A percentile compares a stretch with the other conserved stretches of the same genome.
These are phyloP conservation scores for Drosophila formosana DNA, from an alignment of 2,888 invertebrate species.

Conservation along the genomic window DNA sequence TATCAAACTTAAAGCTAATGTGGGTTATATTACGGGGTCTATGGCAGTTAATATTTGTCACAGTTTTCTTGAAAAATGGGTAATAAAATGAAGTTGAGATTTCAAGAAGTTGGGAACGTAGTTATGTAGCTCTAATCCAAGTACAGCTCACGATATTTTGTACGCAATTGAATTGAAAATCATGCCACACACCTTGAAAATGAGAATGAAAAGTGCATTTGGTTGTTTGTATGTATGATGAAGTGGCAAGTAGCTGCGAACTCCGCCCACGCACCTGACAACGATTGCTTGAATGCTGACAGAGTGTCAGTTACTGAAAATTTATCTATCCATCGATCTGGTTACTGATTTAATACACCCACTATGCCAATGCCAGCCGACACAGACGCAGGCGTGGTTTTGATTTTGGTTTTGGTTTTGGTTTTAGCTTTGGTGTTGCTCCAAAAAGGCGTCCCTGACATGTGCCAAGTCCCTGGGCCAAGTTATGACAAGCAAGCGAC, in stretches of 20 bases:
- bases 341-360: slow-evolving; percentile 72
- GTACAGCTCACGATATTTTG: slow-evolving; percentile 18
- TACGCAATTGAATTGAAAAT: slow-evolving; percentile 36
- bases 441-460: slow-evolving; percentile 61
- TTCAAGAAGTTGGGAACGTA: not conserved
- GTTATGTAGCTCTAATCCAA: slow-evolving; percentile 7
- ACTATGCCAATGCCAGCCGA: slow-evolving; percentile 67
- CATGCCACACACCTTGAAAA: slow-evolving; percentile 76
- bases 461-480: slow-evolving; percentile 55
- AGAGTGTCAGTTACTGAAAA: slow-evolving; percentile 75
- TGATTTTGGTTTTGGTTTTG: slow-evolving; percentile 35
- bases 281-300: slow-evolving; percentile 62
- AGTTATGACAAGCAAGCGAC: slow-evolving; percentile 61
- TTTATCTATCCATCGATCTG: slow-evolving; percentile 81
- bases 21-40: not conserved
- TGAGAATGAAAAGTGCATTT: slow-evolving; percentile 50
- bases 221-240: slow-evolving; percentile 50
- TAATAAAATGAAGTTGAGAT: not conserved
- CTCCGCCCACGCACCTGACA: slow-evolving; percentile 76
- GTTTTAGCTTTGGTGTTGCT: slow-evolving; percentile 25
- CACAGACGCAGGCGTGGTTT: slow-evolving; percentile 70
- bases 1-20: slow-evolving; percentile 23
- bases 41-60: slow-evolving; percentile 6
- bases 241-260: slow-evolving; percentile 74
- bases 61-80: slow-evolving; percentile 1